A percentile compares a stretch with the other conserved stretches of the same genome.
Evolutionary conservation across 2,797 vertebrate species (phyloP).

Genomic region (Manis javanica): DNA sequence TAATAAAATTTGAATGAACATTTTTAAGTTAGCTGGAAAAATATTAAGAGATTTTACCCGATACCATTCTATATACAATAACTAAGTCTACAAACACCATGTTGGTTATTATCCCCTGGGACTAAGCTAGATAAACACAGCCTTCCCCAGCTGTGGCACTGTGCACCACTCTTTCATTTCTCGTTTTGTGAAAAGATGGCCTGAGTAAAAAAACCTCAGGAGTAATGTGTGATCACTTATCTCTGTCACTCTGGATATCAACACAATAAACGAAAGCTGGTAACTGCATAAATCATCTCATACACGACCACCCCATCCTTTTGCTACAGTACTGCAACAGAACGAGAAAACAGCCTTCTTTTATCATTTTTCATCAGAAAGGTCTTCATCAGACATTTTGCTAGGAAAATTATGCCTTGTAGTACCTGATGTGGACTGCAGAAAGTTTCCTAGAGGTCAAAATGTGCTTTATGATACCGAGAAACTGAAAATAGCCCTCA

Average conservation of each 20-base stretch:
- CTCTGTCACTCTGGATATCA: conserved; percentile 15
- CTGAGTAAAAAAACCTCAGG: conserved; percentile 55
- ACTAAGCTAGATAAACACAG: background rate
- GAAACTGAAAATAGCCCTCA: background rate
- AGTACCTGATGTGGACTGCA: background rate
- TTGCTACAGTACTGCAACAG: background rate
- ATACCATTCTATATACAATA: background rate
- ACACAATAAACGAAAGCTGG: conserved; percentile 43
- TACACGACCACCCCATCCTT: background rate
- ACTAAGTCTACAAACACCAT: background rate
- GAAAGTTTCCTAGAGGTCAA: conserved; percentile 9
- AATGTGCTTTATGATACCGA: background rate
- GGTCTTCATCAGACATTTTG: conserved; percentile 21
- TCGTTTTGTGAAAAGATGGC: conserved; percentile 39
- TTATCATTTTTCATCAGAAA: background rate
- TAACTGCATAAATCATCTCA: conserved; percentile 8
- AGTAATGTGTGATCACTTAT: conserved; percentile 48
- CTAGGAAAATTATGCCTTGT: background rate
- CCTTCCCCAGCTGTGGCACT: background rate
- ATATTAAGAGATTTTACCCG: background rate
- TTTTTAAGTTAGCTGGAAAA: conserved; percentile 36
- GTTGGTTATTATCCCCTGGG: background rate
- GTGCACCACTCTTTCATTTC: background rate
- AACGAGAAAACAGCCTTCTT: background rate
- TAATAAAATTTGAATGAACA: conserved; percentile 43